These are phyloP conservation scores for Aythya baeri DNA, from an alignment of 2,113 vertebrate genomes.

Conservation along the genomic window DNA sequence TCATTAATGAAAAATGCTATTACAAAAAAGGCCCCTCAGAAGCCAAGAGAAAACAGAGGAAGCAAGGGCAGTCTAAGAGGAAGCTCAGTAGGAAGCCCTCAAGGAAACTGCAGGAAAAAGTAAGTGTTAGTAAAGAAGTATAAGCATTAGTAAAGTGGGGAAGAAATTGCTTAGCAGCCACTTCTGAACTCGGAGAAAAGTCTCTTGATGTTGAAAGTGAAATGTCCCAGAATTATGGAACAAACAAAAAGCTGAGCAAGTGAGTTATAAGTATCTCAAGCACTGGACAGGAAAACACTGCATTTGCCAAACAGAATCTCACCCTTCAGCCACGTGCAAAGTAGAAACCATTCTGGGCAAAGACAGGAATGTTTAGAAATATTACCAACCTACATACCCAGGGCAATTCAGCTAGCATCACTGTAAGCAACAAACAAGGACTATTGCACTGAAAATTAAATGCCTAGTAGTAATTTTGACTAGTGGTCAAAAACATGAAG, in stretches of 20 bases:
- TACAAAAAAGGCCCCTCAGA: neutral
- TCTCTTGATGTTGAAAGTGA: neutral
- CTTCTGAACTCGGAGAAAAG: neutral
- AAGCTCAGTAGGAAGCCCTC: neutral
- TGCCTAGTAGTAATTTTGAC: neutral
- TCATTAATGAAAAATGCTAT: neutral
- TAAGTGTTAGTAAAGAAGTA: neutral
- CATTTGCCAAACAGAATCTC: neutral
- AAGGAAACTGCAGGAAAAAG: neutral
- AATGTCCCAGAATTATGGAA: neutral
- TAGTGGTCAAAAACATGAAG: neutral
- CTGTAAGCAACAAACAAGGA: neutral
- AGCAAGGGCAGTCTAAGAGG: neutral
- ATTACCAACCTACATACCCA: neutral
- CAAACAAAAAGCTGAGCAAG: neutral
- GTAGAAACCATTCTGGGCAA: neutral
- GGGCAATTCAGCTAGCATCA: neutral
- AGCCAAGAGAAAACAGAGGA: neutral
- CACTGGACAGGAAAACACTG: neutral
- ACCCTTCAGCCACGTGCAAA: neutral
- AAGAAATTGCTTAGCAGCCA: neutral
- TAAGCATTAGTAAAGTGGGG: neutral
- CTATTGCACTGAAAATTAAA: neutral
- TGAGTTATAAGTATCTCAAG: neutral
- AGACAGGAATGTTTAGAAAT: neutral